These are phyloP conservation scores for Gallinago jamesoni DNA, from an alignment of 2,113 vertebrate genomes.

Conservation along the genomic window DNA sequence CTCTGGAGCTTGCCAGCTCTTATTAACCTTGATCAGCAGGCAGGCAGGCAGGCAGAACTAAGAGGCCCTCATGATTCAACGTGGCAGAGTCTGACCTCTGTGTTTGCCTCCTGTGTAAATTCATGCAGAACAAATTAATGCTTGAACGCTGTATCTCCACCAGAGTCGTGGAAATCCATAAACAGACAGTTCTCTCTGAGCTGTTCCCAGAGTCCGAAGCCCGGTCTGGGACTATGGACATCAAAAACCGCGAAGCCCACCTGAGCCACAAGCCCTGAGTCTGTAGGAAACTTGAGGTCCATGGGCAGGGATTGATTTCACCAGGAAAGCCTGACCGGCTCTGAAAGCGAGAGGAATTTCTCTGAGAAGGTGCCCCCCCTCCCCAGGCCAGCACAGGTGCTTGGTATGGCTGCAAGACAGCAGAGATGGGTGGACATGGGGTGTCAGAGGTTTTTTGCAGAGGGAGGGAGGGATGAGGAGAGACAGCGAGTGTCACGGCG, in stretches of 20 bases:
- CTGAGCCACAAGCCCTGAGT: background rate
- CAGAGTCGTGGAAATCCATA: background rate
- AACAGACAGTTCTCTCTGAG: background rate
- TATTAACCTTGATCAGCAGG: slow-evolving; percentile 31
- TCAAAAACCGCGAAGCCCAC: background rate
- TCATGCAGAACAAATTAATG: slow-evolving; percentile 30
- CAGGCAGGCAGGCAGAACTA: slow-evolving; percentile 22
- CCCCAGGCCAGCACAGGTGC: background rate
- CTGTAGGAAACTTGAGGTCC: background rate
- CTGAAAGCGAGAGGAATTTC: background rate
- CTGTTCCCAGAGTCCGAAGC: background rate
- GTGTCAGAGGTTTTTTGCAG: background rate
- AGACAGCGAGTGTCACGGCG: rapidly evolving
- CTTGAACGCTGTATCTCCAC: background rate
- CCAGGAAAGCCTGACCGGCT: background rate
- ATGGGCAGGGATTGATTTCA: background rate
- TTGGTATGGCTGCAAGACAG: background rate
- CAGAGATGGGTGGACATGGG: rapidly evolving
- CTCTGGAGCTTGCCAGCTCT: slow-evolving; percentile 43
- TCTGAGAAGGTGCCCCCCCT: background rate
- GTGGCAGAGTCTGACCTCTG: slow-evolving; percentile 26
- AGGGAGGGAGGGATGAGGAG: background rate
- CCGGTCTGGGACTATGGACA: rapidly evolving
- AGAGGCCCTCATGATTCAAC: background rate
- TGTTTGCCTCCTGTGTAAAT: slow-evolving; percentile 46